Evolutionary conservation across 1,140 invertebrate species (phyloP).

Genomic region (Frieseomelitta varia): DNA sequence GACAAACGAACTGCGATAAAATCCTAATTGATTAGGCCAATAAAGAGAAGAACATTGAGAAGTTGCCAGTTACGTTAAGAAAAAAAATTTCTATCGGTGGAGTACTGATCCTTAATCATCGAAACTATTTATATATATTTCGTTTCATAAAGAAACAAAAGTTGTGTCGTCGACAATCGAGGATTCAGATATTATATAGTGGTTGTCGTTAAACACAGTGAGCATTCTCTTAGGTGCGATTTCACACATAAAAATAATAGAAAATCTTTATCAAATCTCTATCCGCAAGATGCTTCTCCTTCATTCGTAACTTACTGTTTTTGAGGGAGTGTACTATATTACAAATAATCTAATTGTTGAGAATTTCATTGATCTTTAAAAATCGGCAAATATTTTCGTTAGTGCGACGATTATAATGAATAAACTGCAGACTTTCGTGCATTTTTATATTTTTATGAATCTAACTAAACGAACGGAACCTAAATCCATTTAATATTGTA

Average conservation of each 20-base stretch:
- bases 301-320: background rate
- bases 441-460: no score
- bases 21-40: slow-evolving; percentile 5
- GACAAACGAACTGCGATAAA: background rate
- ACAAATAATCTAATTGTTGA: background rate
- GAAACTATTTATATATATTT: background rate
- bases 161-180: background rate
- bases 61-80: background rate
- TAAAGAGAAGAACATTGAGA: background rate
- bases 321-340: background rate
- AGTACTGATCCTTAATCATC: background rate
- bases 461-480: no score
- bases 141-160: background rate
- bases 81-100: background rate
- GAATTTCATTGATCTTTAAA: background rate
- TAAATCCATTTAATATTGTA: no score
- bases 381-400: background rate
- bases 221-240: slow-evolving; percentile 8
- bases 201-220: background rate
- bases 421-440: no score
- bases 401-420: background rate
- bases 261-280: background rate
- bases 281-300: background rate
- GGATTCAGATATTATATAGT: background rate
- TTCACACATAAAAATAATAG: slow-evolving; percentile 10